A percentile compares a stretch with the other conserved stretches of the same genome.
phyloP scores from a whole-genome alignment of 2,113 vertebrate species.

The Onychostoma macrolepis region DNA sequence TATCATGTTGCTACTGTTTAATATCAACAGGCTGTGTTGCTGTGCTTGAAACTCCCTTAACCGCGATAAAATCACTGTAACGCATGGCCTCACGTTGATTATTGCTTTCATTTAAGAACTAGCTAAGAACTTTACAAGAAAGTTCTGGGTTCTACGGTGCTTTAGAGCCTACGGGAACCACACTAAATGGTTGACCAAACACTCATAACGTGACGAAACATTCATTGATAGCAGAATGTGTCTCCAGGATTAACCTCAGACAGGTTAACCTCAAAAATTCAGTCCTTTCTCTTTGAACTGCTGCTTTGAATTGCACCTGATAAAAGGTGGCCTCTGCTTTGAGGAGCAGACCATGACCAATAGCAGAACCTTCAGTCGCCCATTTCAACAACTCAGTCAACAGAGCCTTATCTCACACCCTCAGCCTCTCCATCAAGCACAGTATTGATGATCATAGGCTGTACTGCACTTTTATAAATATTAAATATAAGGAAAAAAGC shows the following conservation, averaged over 20 bases:
- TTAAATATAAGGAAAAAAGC: slow-evolving; percentile 41
- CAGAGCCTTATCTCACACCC: slow-evolving; percentile 47
- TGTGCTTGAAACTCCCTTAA: not conserved
- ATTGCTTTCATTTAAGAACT: not conserved
- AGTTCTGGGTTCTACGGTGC: not conserved
- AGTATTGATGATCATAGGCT: not conserved
- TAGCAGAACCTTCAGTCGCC: slow-evolving; percentile 15
- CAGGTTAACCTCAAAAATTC: slow-evolving; percentile 47
- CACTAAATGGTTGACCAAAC: slow-evolving; percentile 48
- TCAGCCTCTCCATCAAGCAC: slow-evolving; percentile 38
- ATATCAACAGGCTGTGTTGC: not conserved
- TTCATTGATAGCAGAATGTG: slow-evolving; percentile 49
- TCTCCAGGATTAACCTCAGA: slow-evolving; percentile 59
- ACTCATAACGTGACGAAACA: slow-evolving; percentile 39
- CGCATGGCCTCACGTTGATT: not conserved
- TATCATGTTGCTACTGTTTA: not conserved
- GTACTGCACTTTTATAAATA: slow-evolving; percentile 26
- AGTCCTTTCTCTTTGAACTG: slow-evolving; percentile 54
- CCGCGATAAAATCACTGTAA: not conserved
- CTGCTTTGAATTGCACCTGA: slow-evolving; percentile 56
- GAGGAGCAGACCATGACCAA: slow-evolving; percentile 56
- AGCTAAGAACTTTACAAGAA: not conserved
- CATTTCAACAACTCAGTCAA: slow-evolving; percentile 47
- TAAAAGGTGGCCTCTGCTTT: slow-evolving; percentile 52
- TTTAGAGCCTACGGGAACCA: slow-evolving; percentile 21